Evolutionary conservation across 2,113 vertebrate genomes (phyloP).

Genomic region (Urocitellus parryii): DNA sequence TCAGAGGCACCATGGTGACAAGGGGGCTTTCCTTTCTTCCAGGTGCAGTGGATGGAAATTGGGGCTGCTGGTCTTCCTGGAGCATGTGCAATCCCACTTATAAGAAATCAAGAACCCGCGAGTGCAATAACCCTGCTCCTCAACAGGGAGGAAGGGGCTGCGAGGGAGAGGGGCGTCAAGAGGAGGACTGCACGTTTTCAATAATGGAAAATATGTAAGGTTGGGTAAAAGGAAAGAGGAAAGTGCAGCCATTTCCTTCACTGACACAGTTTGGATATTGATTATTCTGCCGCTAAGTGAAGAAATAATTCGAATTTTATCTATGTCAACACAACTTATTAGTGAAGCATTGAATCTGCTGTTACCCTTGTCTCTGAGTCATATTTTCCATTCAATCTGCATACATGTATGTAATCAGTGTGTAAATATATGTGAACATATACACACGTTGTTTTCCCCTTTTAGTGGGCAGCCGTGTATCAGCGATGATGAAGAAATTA

Average conservation of each 20-base stretch:
- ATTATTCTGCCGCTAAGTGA: neutral
- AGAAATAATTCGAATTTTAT: neutral
- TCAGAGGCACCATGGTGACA: fast-evolving
- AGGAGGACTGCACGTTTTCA: conserved; percentile 91
- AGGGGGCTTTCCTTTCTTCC: conserved; percentile 27
- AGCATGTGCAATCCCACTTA: conserved; percentile 88
- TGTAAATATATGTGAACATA: no score
- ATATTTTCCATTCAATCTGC: neutral
- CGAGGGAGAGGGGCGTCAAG: conserved; percentile 83
- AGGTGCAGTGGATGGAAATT: conserved; percentile 93
- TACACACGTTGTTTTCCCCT: neutral
- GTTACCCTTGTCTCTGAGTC: neutral
- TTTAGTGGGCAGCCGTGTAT: conserved; percentile 92
- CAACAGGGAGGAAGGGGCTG: conserved; percentile 89
- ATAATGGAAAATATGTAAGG: conserved; percentile 89
- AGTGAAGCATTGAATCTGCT: neutral
- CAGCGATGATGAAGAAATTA: conserved; percentile 90
- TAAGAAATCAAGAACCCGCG: conserved; percentile 88
- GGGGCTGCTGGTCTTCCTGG: conserved; percentile 96
- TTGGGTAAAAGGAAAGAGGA: neutral
- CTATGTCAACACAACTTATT: neutral
- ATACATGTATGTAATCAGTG: neutral
- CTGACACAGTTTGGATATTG: neutral
- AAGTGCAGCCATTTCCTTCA: neutral
- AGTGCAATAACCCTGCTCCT: conserved; percentile 91